Percentiles rank a stretch among this genome's conserved stretches.
These are phyloP conservation scores for Girardia tigrina DNA, from an alignment of 2,888 invertebrate species.

Conservation along the genomic window DNA sequence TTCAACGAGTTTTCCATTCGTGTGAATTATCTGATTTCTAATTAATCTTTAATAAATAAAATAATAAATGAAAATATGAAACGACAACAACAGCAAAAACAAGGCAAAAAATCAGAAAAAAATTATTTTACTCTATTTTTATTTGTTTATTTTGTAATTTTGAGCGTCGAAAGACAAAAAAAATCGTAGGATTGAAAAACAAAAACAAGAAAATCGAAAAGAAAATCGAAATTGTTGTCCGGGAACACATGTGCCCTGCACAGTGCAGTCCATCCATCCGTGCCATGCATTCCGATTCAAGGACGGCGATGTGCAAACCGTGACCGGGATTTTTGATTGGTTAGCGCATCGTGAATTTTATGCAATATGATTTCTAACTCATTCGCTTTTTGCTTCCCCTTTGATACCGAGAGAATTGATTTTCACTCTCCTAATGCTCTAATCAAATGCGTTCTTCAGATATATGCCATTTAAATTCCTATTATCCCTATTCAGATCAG, in stretches of 20 bases:
- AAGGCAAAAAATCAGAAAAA: too few relatives aligned
- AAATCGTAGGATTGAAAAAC: background rate
- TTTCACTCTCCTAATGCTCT: slow-evolving; percentile 12
- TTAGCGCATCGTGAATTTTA: background rate
- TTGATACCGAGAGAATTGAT: slow-evolving; percentile 23
- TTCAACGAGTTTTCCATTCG: background rate
- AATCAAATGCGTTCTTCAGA: slow-evolving; percentile 20
- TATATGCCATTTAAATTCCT: slow-evolving; percentile 23
- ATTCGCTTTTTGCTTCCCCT: background rate
- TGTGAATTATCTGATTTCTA: background rate
- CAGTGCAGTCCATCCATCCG: background rate
- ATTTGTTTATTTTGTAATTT: too few relatives aligned
- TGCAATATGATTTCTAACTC: slow-evolving; percentile 5
- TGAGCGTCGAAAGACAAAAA: background rate
- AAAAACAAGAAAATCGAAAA: background rate
- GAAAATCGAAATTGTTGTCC: too few relatives aligned
- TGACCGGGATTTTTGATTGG: background rate
- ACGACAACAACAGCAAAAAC: too few relatives aligned
- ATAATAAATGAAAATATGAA: background rate
- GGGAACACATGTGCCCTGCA: background rate
- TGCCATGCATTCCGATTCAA: background rate
- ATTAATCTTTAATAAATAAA: background rate
- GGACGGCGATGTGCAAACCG: background rate
- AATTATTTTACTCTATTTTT: too few relatives aligned
- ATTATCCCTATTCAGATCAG: slow-evolving; percentile 18